Evolutionary conservation across 2,888 invertebrate genomes (phyloP).

Genomic region (Euclidia mi): DNA sequence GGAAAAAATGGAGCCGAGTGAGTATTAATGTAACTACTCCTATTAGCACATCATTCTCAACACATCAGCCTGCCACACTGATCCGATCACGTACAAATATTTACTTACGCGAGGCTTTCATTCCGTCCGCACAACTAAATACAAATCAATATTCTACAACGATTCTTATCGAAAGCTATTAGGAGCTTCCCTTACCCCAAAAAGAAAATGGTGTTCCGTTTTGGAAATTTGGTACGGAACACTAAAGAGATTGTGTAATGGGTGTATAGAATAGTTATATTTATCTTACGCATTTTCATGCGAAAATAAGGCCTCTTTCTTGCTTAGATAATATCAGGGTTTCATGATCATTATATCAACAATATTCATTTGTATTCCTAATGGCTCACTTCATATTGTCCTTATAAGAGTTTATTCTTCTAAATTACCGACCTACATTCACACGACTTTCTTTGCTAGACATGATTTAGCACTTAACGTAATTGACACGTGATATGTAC

Average conservation of each 20-base stretch:
- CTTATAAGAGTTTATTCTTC: constrained; percentile 57
- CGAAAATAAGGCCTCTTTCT: background rate
- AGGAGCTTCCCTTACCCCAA: constrained; percentile 7
- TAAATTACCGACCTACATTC: constrained; percentile 62
- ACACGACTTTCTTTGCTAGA: constrained; percentile 65
- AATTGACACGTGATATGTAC: constrained; percentile 63
- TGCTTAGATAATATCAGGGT: constrained; percentile 25
- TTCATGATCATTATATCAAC: constrained; percentile 39
- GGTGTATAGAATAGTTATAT: constrained; percentile 3
- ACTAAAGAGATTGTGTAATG: constrained; percentile 17
- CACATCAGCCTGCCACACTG: background rate
- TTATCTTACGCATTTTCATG: constrained; percentile 5
- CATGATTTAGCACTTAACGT: constrained; percentile 80
- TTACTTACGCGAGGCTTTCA: background rate
- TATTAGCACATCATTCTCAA: constrained; percentile 24
- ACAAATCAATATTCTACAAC: constrained; percentile 17
- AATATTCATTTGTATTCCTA: constrained; percentile 52
- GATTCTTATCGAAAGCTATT: constrained; percentile 19
- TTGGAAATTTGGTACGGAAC: constrained; percentile 15
- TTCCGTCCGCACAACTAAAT: constrained; percentile 1
- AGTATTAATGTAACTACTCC: constrained; percentile 77
- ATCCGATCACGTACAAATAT: background rate
- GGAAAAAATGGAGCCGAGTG: constrained; percentile 94
- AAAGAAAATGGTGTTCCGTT: constrained; percentile 12
- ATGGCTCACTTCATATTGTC: constrained; percentile 54